phyloP scores from a whole-genome alignment of 2,113 vertebrate genomes.

The Ptychochromis oligacanthus region DNA sequence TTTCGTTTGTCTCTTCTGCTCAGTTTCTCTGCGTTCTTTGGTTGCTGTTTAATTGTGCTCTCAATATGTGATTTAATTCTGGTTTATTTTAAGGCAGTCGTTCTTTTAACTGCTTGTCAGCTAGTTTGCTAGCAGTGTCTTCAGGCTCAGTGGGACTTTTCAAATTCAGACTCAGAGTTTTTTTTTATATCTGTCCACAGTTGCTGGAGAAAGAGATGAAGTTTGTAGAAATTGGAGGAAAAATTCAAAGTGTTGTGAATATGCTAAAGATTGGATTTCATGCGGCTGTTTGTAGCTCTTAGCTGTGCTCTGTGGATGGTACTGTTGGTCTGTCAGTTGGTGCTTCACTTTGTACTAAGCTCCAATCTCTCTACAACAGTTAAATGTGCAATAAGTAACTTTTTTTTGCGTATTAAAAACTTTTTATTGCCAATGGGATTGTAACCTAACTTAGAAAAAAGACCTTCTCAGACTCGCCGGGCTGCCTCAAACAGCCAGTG shows the following conservation, averaged over 20 bases:
- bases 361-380: too few relatives aligned
- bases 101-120: background rate
- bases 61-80: background rate
- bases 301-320: too few relatives aligned
- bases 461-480: background rate
- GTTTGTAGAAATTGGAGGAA: background rate
- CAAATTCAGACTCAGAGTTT: background rate
- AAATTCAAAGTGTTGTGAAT: too few relatives aligned
- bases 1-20: background rate
- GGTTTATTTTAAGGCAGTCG: background rate
- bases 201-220: background rate
- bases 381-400: too few relatives aligned
- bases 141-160: background rate
- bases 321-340: too few relatives aligned
- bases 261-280: too few relatives aligned
- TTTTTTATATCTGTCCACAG: background rate
- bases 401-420: too few relatives aligned
- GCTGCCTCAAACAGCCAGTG: rapidly evolving
- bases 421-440: too few relatives aligned
- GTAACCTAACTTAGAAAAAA: too few relatives aligned
- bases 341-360: too few relatives aligned
- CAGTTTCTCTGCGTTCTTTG: background rate
- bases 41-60: conserved; percentile 22
- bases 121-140: too few relatives aligned
- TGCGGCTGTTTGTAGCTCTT: too few relatives aligned